Evolutionary conservation across 2,797 vertebrate genomes (phyloP), one percentile per base, ranked within the genome.

Genomic region (Euthynnus affinis): DNA sequence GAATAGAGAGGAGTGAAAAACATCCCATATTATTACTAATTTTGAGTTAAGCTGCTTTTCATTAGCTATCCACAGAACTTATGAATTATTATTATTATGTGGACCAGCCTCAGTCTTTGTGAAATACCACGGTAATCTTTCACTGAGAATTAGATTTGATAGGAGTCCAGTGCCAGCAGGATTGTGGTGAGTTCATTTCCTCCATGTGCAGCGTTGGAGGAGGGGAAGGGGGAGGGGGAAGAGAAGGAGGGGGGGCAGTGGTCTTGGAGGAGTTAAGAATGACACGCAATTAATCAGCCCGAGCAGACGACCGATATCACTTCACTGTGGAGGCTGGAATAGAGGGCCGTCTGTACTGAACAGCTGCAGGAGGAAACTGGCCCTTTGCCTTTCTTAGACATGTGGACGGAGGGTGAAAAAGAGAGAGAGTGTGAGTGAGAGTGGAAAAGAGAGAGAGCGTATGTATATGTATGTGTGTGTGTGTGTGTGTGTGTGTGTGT

Each of bases 211-310:
- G 63, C 66, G 74, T 82, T 71, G 85, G 83, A 75, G 80, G 64
- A 82, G 70, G 59, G 71, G 40, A 37, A 32, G 40, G 22, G n/a
- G 14, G 17, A 29, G 27, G 27, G 27, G 27, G 27, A 29, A 29
- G 27, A 29, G n/a, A n/a, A n/a, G 23, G 68, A 27, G 7, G 48
- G 86, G 86, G 89, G 93, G 91, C 93, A 94, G 90, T 88, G 81
- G 94, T 96, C 95, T 93, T 90, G 86, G 92, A 95, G 93, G 89
- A 95, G 92, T 95, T 91, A 89, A 89, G 90, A 96, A 94, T 93
- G 93, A 96, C 93, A 91, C 79, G 88, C 91, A 95, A 96, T 97
- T 96, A 96, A 84, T 92, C 94, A 94, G 90, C 90, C 92, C 81
- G 85, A 87, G 93, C 73, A 87, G 88, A 92, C 86, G 85, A 91